These are phyloP conservation scores for Cheilosia variabilis DNA, from an alignment of 2,888 invertebrate species.

Conservation along the genomic window DNA sequence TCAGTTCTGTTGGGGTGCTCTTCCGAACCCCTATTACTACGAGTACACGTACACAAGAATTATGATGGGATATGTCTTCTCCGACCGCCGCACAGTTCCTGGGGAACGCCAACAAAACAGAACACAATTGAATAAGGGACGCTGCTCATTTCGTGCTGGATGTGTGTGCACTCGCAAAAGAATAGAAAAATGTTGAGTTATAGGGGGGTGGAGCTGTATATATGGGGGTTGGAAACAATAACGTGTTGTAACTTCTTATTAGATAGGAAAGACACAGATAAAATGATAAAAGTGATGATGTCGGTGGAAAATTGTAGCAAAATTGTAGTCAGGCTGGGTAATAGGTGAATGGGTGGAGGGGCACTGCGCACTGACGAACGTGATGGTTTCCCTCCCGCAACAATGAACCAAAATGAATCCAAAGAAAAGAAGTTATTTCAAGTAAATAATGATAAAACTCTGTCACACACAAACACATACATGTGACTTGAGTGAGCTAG, in stretches of 20 bases:
- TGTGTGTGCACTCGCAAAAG: background rate
- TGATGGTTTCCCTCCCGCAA: constrained; percentile 41
- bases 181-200: constrained; percentile 52
- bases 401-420: constrained; percentile 33
- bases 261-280: constrained; percentile 71
- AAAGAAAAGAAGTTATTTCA: constrained; percentile 58
- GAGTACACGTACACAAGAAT: constrained; percentile 73
- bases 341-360: background rate
- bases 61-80: constrained; percentile 69
- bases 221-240: constrained; percentile 64
- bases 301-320: constrained; percentile 70
- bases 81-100: constrained; percentile 4
- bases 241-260: constrained; percentile 75
- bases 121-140: constrained; percentile 70
- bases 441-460: constrained; percentile 71
- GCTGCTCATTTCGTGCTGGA: constrained; percentile 60
- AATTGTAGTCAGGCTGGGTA: constrained; percentile 29
- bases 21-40: constrained; percentile 56
- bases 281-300: constrained; percentile 74
- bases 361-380: background rate
- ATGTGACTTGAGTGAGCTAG: constrained; percentile 20
- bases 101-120: constrained; percentile 18
- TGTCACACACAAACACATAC: constrained; percentile 15
- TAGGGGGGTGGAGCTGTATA: constrained; percentile 7
- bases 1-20: constrained; percentile 5